Percentiles rank a stretch among this genome's conserved stretches.
These are phyloP conservation scores for Selenia dentaria DNA, from an alignment of 2,888 invertebrate species.

Conservation along the genomic window DNA sequence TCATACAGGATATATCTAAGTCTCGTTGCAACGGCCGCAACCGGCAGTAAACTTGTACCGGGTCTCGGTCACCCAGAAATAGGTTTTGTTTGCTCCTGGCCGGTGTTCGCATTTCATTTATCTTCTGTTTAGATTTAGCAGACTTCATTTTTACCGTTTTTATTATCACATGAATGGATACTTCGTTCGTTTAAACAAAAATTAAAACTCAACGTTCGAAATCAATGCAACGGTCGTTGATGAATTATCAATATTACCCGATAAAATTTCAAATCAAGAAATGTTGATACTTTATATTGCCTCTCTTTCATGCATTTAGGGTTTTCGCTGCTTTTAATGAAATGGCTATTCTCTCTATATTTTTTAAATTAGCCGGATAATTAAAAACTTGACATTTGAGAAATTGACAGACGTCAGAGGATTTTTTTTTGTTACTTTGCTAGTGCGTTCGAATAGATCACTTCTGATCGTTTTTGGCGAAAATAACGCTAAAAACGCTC, in stretches of 20 bases:
- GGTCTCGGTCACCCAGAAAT: conserved; percentile 83
- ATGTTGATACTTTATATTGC: no score
- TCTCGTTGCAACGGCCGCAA: conserved; percentile 91
- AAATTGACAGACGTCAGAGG: no score
- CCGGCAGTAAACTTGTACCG: conserved; percentile 95
- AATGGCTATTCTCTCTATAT: no score
- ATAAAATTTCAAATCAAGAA: conserved; percentile 35
- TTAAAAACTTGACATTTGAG: no score
- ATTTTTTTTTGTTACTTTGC: no score
- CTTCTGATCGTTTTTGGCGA: no score
- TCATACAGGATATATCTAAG: conserved; percentile 87
- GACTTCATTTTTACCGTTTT: conserved; percentile 66
- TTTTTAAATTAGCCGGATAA: no score
- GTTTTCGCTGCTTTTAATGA: no score
- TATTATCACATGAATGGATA: conserved; percentile 41
- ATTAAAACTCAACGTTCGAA: conserved; percentile 53
- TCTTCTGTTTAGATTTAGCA: conserved; percentile 73
- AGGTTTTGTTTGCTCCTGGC: conserved; percentile 73
- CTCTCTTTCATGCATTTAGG: no score
- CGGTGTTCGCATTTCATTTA: conserved; percentile 76
- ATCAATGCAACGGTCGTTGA: conserved; percentile 75
- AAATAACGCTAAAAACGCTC: no score
- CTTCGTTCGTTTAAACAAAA: conserved; percentile 35
- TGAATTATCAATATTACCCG: conserved; percentile 47
- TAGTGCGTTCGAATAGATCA: no score